phyloP scores from a whole-genome alignment of 2,797 vertebrate species.

The Anguilla pacifica region DNA sequence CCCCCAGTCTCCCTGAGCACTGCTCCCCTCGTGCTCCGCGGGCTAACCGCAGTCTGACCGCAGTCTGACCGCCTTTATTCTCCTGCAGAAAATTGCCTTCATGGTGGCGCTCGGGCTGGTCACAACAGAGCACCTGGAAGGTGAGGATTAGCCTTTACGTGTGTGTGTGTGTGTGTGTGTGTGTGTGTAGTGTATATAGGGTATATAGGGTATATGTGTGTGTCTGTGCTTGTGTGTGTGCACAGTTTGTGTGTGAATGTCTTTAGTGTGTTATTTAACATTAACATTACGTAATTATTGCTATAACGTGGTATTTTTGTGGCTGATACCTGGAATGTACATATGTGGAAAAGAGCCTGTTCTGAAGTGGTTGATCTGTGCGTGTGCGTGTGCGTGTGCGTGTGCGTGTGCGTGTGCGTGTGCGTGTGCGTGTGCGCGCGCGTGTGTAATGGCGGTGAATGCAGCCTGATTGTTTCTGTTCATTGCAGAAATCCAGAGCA shows the following conservation, averaged over 20 bases:
- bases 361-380: neutral
- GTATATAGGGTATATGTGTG: neutral
- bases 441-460: neutral
- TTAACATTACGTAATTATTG: too few relatives aligned
- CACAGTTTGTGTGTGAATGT: slow-evolving; percentile 5
- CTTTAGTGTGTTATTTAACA: neutral
- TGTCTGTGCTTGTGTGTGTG: slow-evolving; percentile 2
- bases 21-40: neutral
- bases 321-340: too few relatives aligned
- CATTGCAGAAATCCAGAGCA: slow-evolving; percentile 90
- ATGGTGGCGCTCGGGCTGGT: slow-evolving; percentile 96
- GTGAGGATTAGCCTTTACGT: slow-evolving; percentile 61
- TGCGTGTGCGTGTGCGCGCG: slow-evolving; percentile 1
- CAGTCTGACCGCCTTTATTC: slow-evolving; percentile 25
- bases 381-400: too few relatives aligned
- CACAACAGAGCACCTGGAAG: slow-evolving; percentile 93
- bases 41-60: too few relatives aligned
- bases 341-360: too few relatives aligned
- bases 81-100: slow-evolving; percentile 91
- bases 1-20: neutral
- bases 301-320: too few relatives aligned
- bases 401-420: slow-evolving; percentile 3
- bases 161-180: slow-evolving; percentile 54
- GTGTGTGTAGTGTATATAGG: neutral
- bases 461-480: neutral